These are phyloP conservation scores for Butorides virescens DNA, from an alignment of 2,113 vertebrate species.

Conservation along the genomic window DNA sequence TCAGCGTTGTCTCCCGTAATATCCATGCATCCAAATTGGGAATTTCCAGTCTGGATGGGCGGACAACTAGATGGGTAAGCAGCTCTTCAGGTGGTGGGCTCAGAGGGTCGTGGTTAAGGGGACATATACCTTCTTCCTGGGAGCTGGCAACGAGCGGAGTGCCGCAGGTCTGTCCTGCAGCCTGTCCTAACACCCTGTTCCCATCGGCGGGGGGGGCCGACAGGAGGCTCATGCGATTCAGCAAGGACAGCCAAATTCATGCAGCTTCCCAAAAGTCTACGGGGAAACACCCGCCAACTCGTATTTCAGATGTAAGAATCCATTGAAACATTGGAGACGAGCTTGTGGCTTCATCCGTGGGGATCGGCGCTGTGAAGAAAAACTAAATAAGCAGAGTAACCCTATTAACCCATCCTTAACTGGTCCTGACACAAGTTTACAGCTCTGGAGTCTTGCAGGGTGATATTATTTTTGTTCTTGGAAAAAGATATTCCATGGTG, in stretches of 20 bases:
- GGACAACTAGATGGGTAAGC: neutral
- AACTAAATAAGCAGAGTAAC: neutral
- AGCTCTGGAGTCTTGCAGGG: neutral
- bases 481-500: neutral
- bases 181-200: neutral
- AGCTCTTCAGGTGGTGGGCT: neutral
- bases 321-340: neutral
- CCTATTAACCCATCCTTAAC: neutral
- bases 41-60: neutral
- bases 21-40: neutral
- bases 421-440: neutral
- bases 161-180: neutral
- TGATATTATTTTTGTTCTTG: neutral
- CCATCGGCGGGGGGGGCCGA: rapidly evolving
- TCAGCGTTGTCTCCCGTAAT: neutral
- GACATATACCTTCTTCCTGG: neutral
- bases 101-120: rapidly evolving
- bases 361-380: neutral
- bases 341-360: neutral
- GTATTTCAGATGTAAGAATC: neutral
- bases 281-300: neutral
- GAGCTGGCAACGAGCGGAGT: rapidly evolving
- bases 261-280: neutral
- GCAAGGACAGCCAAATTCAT: neutral
- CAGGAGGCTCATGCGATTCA: neutral